A percentile compares a stretch with the other conserved stretches of the same genome.
Evolutionary conservation across 2,113 vertebrate genomes (phyloP).

Genomic region (Lates calcarifer): DNA sequence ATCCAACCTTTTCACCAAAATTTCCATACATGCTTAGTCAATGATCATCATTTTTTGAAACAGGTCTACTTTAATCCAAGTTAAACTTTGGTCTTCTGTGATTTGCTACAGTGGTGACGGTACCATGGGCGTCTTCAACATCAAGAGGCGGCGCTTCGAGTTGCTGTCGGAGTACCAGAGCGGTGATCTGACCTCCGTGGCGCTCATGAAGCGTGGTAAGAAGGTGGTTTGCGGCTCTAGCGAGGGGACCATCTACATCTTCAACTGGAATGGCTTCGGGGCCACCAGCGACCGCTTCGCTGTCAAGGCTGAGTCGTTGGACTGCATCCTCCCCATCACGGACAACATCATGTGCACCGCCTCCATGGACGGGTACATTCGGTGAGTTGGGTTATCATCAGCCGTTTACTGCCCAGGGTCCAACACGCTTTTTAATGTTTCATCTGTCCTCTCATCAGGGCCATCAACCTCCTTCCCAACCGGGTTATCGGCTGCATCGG

Average conservation of each 20-base stretch:
- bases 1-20: too few relatives aligned
- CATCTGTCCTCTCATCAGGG: conserved; percentile 80
- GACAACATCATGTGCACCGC: conserved; percentile 93
- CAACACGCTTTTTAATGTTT: neutral
- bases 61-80: neutral
- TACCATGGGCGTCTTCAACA: conserved; percentile 93
- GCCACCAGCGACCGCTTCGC: conserved; percentile 96
- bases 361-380: conserved; percentile 92
- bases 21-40: too few relatives aligned
- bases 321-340: conserved; percentile 90
- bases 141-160: conserved; percentile 92
- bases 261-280: conserved; percentile 97
- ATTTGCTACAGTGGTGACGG: conserved; percentile 89
- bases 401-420: neutral
- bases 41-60: too few relatives aligned
- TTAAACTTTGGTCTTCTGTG: neutral
- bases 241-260: conserved; percentile 94
- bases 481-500: conserved; percentile 93
- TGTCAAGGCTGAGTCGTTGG: conserved; percentile 90
- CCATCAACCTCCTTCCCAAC: conserved; percentile 92
- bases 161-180: conserved; percentile 92
- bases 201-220: conserved; percentile 92
- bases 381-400: conserved; percentile 80
- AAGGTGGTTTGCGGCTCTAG: conserved; percentile 95
- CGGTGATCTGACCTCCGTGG: conserved; percentile 91